Base-by-base conservation (phyloP, 2,797 vertebrate species). In the Xiphophorus birchmanni region DNA sequence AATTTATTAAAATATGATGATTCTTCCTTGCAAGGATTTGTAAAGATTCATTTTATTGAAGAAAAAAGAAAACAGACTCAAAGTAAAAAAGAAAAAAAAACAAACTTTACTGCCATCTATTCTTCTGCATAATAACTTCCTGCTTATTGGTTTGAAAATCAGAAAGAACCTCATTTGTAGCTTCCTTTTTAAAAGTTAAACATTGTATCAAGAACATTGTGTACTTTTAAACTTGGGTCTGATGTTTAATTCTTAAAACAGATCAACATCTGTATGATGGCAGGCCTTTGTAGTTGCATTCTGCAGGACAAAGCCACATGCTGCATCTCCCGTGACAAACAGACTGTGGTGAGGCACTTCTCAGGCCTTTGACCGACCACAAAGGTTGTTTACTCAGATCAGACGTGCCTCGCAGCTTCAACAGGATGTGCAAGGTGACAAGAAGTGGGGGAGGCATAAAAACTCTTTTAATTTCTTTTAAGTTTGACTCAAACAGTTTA, bases 341-440 rank as follows among this genome's bases (percentile, higher is more conserved):
- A 23, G 2, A 26, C 47, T 83, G 78, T 75, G 79, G 79, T 77
- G 60, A 80, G 15, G 58, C 50, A 50, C 29, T 42, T 23, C 72
- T 84, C 71, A 21, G 3, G n/a, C 58, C 73, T 81, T 82, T 84
- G 77, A 67, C 81, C 79, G 73, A 76, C 69, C 77, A 74, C 48
- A 54, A 0, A 82, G 47, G 69, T 2, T 75, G 74, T 84, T 85
- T 84, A 32, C 82, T 84, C 75, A 80, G 75, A 87, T 74, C 23
- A 77, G 35, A 72, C 26, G 21, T 75, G 73, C 80, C 40, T 18
- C 0, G 5, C 35, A 35, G 32, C 79, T 83, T 82, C 35, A 47
- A 83, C 85, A 80, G 81, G 89, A 88, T 77, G 40, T 82, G 45
- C n/a, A 17, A 72, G 52, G 0, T 0, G 72, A 77, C 13, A 73